Base-by-base conservation (phyloP, 2,113 vertebrate genomes). In the Erpornis zantholeuca region DNA sequence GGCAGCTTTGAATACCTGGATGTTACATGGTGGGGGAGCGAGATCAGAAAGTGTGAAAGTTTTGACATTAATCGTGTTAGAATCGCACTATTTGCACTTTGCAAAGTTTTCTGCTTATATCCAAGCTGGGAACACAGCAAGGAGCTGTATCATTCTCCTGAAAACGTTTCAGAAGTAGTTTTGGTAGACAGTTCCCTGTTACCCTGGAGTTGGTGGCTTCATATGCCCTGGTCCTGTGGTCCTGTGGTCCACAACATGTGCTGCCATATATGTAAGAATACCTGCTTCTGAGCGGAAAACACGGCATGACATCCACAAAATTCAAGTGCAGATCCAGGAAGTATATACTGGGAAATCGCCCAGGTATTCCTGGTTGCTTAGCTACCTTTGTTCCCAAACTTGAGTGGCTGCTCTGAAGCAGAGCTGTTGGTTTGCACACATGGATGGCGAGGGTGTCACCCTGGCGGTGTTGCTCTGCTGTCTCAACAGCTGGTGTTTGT, bases 161-260 rank as follows among this genome's bases (percentile, higher is more conserved):
- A 3, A 63, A 10, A 31, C 24, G 56, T 52, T 36, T 18, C 28
- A 71, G 27, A 49, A 69, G 38, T 17, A 23, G 9, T 18, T 36
- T 25, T 14, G 11, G 9, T 22, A 19, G 8, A 0, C 5, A 7
- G 31, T 22, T 54, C 27, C 22, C 17, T 10, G 44, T 65, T n/a
- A 10, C 23, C 47, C 19, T 47, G 42, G 13, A 44, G 20, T 1
- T n/a, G 24, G 10, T 78, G 68, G 17, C 12, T 47, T n/a, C 10
- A 0, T 5, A 4, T 3, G 0, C 11, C 10, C 15, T 11, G 22
- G 17, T 49, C 0, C 63, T 65, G 22, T 11, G 22, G 17, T 49
- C 0, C 63, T 65, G 22, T n/a, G 31, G n/a, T 7, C 20, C 27
- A 13, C 35, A 22, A 4, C n/a, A 27, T 12, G 28, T 13, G 3